Conservation (phyloP, 1,140 invertebrate genomes). For the Zaprionus nigranus region DNA sequence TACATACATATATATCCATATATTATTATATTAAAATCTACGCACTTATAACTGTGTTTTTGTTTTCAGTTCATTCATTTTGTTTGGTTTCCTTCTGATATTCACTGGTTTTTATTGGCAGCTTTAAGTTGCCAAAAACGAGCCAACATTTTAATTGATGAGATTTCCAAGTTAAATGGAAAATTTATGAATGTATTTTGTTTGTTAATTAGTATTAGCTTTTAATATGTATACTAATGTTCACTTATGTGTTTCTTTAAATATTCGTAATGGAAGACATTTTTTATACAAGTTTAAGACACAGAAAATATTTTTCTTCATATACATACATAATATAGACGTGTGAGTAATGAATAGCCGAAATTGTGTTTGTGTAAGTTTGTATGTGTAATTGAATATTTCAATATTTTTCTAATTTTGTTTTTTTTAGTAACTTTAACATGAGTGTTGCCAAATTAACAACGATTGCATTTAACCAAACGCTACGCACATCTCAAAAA, state of each 20-base stretch:
- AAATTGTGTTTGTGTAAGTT: conserved; percentile 36
- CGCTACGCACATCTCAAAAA: conserved; percentile 28
- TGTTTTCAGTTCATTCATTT: conserved; percentile 1
- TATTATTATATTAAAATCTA: conserved; percentile 64
- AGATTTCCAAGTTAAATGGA: conserved; percentile 59
- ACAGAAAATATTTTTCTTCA: conserved; percentile 83
- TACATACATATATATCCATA: conserved; percentile 42
- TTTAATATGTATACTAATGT: conserved; percentile 63
- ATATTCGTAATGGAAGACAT: conserved; percentile 84
- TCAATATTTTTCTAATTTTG: conserved; percentile 49
- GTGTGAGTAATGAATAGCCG: conserved; percentile 29
- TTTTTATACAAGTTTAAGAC: conserved; percentile 85
- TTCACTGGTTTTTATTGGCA: conserved; percentile 1
- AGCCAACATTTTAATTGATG: conserved; percentile 53
- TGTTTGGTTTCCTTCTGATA: conserved; percentile 9
- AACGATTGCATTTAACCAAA: conserved; percentile 64
- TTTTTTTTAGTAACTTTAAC: conserved; percentile 49
- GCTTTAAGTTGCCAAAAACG: conserved; percentile 23
- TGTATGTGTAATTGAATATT: conserved; percentile 19
- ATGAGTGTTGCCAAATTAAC: conserved; percentile 44
- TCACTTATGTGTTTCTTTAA: conserved; percentile 61
- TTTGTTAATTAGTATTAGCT: conserved; percentile 69
- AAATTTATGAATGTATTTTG: conserved; percentile 63
- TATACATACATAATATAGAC: conserved; percentile 56
- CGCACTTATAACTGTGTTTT: conserved; percentile 45